Percentiles rank a stretch among this genome's conserved stretches.
These are phyloP conservation scores for Takifugu rubripes DNA, from an alignment of 2,797 vertebrate genomes.

Conservation along the genomic window DNA sequence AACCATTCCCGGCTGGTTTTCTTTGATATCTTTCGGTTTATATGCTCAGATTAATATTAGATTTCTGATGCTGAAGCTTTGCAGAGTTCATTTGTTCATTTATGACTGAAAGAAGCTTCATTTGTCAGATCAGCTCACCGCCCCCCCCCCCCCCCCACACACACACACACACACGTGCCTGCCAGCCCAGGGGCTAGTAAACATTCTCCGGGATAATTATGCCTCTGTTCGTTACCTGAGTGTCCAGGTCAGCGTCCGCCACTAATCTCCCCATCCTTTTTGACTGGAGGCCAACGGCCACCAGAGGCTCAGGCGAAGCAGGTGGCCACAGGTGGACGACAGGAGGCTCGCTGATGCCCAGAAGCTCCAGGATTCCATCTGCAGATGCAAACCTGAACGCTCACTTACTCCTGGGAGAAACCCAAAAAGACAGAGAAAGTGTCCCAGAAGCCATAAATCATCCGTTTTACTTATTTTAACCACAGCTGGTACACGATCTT, in stretches of 20 bases:
- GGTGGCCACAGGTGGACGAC: conserved; percentile 48
- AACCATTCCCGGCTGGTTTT: too few species aligned
- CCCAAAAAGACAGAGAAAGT: background rate
- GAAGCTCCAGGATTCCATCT: conserved; percentile 20
- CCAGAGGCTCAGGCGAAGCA: conserved; percentile 52
- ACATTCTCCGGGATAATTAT: conserved; percentile 59
- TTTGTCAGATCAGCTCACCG: background rate
- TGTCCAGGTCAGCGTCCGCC: conserved; percentile 42
- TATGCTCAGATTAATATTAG: too few species aligned
- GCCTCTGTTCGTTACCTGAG: conserved; percentile 46
- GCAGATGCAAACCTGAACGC: conserved; percentile 13
- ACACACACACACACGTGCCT: conserved; percentile 7
- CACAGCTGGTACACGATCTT: conserved; percentile 16
- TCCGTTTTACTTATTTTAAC: background rate
- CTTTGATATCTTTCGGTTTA: too few species aligned
- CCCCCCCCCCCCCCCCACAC: background rate
- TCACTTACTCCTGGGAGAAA: conserved; percentile 2
- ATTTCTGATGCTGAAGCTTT: too few species aligned
- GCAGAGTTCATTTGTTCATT: background rate
- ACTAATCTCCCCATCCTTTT: conserved; percentile 60
- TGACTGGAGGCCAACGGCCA: conserved; percentile 52
- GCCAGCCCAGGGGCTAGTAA: conserved; percentile 42
- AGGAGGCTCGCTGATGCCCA: conserved; percentile 35
- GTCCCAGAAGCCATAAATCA: conserved; percentile 11
- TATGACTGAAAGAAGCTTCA: background rate